Conservation (phyloP, 2,113 vertebrate genomes). For the Balaenoptera acutorostrata region DNA sequence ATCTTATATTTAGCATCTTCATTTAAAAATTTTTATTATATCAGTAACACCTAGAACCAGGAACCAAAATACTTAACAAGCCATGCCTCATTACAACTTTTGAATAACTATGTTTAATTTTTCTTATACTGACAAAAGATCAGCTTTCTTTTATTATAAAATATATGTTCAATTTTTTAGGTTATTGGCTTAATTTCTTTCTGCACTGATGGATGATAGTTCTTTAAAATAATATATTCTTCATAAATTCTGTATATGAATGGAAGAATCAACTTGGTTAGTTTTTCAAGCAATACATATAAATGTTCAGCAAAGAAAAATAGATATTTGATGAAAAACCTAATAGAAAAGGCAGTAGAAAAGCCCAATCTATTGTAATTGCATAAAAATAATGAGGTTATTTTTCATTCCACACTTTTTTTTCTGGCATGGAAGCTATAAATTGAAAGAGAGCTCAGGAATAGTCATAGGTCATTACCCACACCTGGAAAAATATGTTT, state of each 20-base stretch:
- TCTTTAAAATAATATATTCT: background rate
- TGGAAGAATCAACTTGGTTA: fast-evolving
- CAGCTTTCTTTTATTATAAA: background rate
- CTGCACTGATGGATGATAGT: background rate
- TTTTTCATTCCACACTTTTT: constrained; percentile 1
- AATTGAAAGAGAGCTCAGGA: background rate
- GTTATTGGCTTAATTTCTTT: background rate
- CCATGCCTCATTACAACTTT: background rate
- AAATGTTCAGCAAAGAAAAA: background rate
- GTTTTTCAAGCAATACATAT: background rate
- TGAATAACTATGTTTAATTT: background rate
- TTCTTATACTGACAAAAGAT: background rate
- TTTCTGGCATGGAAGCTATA: background rate
- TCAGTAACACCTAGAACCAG: background rate
- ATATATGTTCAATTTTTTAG: background rate
- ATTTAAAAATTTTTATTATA: background rate
- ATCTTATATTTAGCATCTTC: background rate
- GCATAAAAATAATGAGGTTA: constrained; percentile 30
- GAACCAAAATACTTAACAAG: background rate
- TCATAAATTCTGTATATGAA: constrained; percentile 14
- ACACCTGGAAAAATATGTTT: constrained; percentile 21
- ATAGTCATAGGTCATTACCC: background rate
- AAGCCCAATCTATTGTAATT: background rate
- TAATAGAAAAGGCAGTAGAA: background rate
- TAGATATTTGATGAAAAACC: constrained; percentile 33